Conservation (phyloP, 2,113 vertebrate species). For the Lepus timidus region DNA sequence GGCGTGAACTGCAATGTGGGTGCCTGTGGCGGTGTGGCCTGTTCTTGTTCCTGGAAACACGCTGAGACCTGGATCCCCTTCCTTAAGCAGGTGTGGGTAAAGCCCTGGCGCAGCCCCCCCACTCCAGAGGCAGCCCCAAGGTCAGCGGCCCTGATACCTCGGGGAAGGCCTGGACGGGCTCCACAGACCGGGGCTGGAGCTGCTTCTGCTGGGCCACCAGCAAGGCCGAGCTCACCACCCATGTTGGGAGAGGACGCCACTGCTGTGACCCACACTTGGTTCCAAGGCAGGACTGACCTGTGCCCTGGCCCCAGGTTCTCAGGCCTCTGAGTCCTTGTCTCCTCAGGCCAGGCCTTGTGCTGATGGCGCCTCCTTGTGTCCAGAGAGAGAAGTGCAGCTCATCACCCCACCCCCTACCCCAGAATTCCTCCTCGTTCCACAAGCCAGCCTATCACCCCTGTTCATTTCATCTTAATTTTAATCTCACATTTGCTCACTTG, state of each 20-base stretch:
- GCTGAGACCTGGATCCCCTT: no score
- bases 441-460: background rate
- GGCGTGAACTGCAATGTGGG: background rate
- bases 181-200: background rate
- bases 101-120: no score
- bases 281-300: background rate
- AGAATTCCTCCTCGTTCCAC: background rate
- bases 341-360: background rate
- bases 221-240: background rate
- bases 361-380: constrained; percentile 32
- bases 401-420: background rate
- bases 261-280: no score
- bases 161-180: background rate
- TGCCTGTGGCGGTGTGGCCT: background rate
- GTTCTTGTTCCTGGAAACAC: background rate
- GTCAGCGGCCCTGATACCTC: background rate
- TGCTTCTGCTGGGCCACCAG: background rate
- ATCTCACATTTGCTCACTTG: background rate
- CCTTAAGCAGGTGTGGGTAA: background rate
- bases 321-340: background rate
- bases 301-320: no score
- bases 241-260: background rate
- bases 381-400: background rate
- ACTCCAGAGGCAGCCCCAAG: no score
- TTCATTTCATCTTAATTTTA: background rate